Conservation (phyloP, 2,888 invertebrate genomes). For the Mantis religiosa region DNA sequence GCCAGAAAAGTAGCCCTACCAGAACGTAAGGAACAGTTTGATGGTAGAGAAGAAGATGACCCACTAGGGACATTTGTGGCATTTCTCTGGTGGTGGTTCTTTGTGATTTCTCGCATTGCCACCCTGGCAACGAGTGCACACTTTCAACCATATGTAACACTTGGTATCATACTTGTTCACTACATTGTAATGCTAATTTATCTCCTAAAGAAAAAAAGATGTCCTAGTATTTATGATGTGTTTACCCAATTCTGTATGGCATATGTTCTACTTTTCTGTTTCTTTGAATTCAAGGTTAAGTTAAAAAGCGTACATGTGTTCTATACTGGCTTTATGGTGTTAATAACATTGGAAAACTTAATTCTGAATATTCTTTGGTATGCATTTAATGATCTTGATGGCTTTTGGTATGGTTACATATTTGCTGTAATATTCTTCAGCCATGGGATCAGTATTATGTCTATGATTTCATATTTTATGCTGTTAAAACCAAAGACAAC, state of each 20-base stretch:
- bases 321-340: conserved; percentile 62
- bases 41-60: conserved; percentile 70
- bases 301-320: conserved; percentile 68
- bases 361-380: conserved; percentile 69
- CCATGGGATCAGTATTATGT: conserved; percentile 54
- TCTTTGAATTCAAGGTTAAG: conserved; percentile 74
- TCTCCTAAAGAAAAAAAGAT: conserved; percentile 55
- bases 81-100: conserved; percentile 74
- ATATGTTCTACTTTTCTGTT: conserved; percentile 68
- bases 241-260: conserved; percentile 65
- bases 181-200: conserved; percentile 62
- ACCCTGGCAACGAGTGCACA: conserved; percentile 65
- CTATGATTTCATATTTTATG: conserved; percentile 60
- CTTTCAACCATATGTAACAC: conserved; percentile 52
- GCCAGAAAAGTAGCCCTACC: not conserved
- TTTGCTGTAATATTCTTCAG: conserved; percentile 59
- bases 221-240: conserved; percentile 41
- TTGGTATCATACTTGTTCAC: conserved; percentile 56
- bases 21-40: not conserved
- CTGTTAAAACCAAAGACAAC: conserved; percentile 53
- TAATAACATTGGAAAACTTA: conserved; percentile 63
- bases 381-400: conserved; percentile 51
- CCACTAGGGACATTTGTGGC: conserved; percentile 63
- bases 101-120: conserved; percentile 66
- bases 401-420: conserved; percentile 68